Conservation (phyloP, 2,888 invertebrate genomes). For the Coleophora flavipennella region DNA sequence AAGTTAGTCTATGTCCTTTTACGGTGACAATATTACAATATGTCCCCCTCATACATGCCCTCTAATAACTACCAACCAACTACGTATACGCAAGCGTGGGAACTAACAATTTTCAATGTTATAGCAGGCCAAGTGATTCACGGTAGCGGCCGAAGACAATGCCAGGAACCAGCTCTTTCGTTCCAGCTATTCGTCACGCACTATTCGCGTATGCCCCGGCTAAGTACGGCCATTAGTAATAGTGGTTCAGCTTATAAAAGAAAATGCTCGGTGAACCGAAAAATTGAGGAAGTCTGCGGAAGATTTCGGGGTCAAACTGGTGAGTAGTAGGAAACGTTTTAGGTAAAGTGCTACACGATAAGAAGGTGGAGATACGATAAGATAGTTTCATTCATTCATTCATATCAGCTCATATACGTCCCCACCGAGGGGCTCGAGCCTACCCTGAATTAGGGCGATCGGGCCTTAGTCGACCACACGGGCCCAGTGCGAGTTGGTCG, state of each 20-base stretch:
- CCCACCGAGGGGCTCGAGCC: too few relatives aligned
- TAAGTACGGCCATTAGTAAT: constrained; percentile 12
- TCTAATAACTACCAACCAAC: background rate
- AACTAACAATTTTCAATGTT: constrained; percentile 27
- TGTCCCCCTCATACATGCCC: background rate
- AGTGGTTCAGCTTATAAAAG: constrained; percentile 25
- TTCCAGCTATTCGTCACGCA: constrained; percentile 45
- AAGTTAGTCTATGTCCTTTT: background rate
- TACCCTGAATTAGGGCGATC: too few relatives aligned
- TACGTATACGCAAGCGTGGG: constrained; percentile 33
- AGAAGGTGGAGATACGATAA: too few relatives aligned
- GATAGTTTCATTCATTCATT: too few relatives aligned
- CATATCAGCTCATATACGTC: too few relatives aligned
- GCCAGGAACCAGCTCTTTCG: constrained; percentile 49
- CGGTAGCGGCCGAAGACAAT: constrained; percentile 43
- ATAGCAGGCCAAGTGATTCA: constrained; percentile 31
- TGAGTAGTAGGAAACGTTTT: too few relatives aligned
- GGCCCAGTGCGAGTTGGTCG: too few relatives aligned
- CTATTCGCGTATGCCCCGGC: constrained; percentile 31
- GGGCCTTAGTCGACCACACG: too few relatives aligned
- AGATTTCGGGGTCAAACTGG: background rate
- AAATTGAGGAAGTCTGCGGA: constrained; percentile 15
- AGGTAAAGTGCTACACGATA: too few relatives aligned
- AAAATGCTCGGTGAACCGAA: constrained; percentile 30
- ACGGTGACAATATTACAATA: background rate